Evolutionary conservation across 2,797 vertebrate genomes (phyloP).

Genomic region (Parauchenoglanis punctatus): DNA sequence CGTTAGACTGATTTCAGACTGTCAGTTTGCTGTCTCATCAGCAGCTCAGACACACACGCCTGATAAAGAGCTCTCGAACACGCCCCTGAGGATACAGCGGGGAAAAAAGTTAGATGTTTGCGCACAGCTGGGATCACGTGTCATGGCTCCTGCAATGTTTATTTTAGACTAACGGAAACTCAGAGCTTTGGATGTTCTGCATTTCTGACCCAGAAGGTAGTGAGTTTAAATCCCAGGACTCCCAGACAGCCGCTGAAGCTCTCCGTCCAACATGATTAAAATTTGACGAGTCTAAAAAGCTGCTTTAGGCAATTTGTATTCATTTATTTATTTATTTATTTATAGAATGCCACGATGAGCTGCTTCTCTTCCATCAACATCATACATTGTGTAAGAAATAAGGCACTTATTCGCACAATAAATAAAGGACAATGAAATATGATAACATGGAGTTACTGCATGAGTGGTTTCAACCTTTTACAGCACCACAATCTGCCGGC

Average conservation of each 20-base stretch:
- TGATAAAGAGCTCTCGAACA: constrained; percentile 12
- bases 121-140: background rate
- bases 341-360: background rate
- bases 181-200: background rate
- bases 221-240: background rate
- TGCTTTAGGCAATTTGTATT: background rate
- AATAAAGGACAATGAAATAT: background rate
- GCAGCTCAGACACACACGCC: background rate
- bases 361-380: background rate
- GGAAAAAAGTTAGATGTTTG: background rate
- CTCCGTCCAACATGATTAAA: background rate
- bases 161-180: background rate
- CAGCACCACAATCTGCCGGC: background rate
- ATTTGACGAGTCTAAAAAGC: background rate
- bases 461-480: background rate
- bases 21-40: constrained; percentile 54
- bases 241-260: background rate
- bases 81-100: background rate
- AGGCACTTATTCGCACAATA: no score
- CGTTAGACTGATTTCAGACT: constrained; percentile 50
- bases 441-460: background rate
- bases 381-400: background rate
- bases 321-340: background rate
- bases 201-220: background rate
- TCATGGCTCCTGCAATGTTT: background rate